A percentile compares a stretch with the other conserved stretches of the same genome.
These are phyloP conservation scores for Holocentrus rufus DNA, from an alignment of 2,797 vertebrate species.

Conservation along the genomic window DNA sequence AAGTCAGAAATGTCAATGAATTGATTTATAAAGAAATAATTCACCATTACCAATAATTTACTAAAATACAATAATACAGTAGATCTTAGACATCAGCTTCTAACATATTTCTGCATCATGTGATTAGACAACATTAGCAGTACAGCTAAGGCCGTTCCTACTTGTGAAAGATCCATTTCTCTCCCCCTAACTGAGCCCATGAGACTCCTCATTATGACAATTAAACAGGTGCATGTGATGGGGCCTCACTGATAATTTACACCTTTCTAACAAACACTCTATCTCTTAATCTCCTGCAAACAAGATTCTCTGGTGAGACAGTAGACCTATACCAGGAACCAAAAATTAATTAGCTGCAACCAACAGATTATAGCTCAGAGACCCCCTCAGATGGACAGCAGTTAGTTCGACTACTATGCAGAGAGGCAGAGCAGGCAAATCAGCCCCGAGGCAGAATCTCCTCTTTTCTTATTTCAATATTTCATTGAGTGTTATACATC, in stretches of 20 bases:
- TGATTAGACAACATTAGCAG: conserved; percentile 1
- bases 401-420: conserved; percentile 70
- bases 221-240: conserved; percentile 91
- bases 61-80: not conserved
- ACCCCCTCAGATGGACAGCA: conserved; percentile 84
- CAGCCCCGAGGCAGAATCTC: conserved; percentile 42
- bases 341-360: conserved; percentile 94
- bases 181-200: conserved; percentile 82
- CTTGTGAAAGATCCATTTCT: conserved; percentile 59
- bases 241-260: conserved; percentile 90
- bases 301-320: conserved; percentile 90
- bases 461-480: conserved; percentile 72
- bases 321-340: conserved; percentile 81
- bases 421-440: conserved; percentile 70
- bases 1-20: conserved; percentile 35
- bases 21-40: conserved; percentile 49
- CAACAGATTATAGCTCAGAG: conserved; percentile 89
- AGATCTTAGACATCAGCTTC: not conserved
- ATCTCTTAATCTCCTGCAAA: conserved; percentile 94
- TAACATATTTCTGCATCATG: conserved; percentile 2
- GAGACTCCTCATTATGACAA: conserved; percentile 91
- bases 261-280: conserved; percentile 91
- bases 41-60: conserved; percentile 9
- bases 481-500: conserved; percentile 76
- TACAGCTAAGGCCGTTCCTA: conserved; percentile 9